Conservation (phyloP, 2,888 invertebrate species). For the Hemistola chrysoprasaria region DNA sequence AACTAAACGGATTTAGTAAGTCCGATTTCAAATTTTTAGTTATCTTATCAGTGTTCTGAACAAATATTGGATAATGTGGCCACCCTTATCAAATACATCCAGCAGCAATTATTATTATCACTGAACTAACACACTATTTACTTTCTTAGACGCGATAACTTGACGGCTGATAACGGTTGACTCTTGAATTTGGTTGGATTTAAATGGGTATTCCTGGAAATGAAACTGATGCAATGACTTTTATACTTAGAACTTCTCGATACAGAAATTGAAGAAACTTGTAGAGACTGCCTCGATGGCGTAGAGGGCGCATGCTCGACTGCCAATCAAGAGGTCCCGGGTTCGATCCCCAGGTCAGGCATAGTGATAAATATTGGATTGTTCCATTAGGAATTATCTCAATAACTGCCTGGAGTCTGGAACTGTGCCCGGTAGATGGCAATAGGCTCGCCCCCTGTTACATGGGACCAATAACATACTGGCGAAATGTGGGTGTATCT, state of each 20-base stretch:
- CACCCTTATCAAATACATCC: constrained; percentile 63
- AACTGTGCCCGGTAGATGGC: too few relatives aligned
- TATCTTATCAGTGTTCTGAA: constrained; percentile 68
- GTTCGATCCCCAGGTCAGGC: too few relatives aligned
- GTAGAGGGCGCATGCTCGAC: too few relatives aligned
- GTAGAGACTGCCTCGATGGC: constrained; percentile 7
- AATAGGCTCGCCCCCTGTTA: too few relatives aligned
- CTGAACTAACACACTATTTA: constrained; percentile 67
- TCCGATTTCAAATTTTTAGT: constrained; percentile 50
- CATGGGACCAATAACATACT: too few relatives aligned
- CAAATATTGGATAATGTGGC: constrained; percentile 76
- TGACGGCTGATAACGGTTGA: constrained; percentile 34
- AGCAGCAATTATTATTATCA: constrained; percentile 79
- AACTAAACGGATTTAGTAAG: constrained; percentile 43
- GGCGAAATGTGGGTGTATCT: too few relatives aligned
- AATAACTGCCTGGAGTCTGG: too few relatives aligned
- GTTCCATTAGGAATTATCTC: too few relatives aligned
- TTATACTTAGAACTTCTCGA: constrained; percentile 13
- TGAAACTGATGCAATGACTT: constrained; percentile 10
- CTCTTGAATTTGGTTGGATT: constrained; percentile 22
- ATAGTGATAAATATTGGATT: too few relatives aligned
- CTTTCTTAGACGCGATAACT: constrained; percentile 63
- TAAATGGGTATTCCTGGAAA: constrained; percentile 17
- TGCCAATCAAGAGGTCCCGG: too few relatives aligned
- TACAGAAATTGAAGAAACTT: constrained; percentile 21